Base-by-base conservation (phyloP, 2,888 invertebrate species). In the Oscheius onirici region DNA sequence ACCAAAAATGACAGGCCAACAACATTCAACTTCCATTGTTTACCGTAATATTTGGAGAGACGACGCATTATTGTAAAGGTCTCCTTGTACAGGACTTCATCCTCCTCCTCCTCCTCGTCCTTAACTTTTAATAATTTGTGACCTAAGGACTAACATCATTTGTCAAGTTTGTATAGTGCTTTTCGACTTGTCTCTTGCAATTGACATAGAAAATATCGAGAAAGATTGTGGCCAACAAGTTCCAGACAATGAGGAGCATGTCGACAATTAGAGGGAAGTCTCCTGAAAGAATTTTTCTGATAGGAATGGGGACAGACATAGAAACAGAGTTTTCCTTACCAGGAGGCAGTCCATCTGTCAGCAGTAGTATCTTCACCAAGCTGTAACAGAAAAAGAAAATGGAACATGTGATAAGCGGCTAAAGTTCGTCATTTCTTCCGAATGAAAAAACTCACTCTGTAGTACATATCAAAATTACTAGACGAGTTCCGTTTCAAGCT, bases 1-100 rank as follows among this genome's bases (percentile, higher is more conserved):
- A 84, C 83, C 15, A 86, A 77, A 81, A 80, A 86, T 1, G 82
- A 81, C 75, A 86, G 86, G 6, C 86, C 86, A 22, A 83, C 81
- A 63, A 83, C 68, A 70, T 86, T 85, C 86, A 84, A 84, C n/a
- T 84, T 28, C 86, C 86, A 86, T 70, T 86, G 86, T 57, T 76
- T 61, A 22, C 77, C 74, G 57, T 85, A 86, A 71, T 86, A 86
- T 66, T 84, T 82, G 22, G 86, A 60, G 15, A 86, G 77, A 13
- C 86, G 76, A 58, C 84, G 72, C 46, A 86, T 80, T 8, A 85
- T 69, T 22, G 83, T 80, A 63, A 80, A 79, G 1, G 84, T 83
- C 26, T 82, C 72, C 17, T 76, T 73, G 8, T 80, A 77, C n/a
- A 63, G 63, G 20, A 69, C 58, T 15, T 76, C 74, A 8, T 61